Base-by-base conservation (phyloP, 2,797 vertebrate species). In the Allobates femoralis region DNA sequence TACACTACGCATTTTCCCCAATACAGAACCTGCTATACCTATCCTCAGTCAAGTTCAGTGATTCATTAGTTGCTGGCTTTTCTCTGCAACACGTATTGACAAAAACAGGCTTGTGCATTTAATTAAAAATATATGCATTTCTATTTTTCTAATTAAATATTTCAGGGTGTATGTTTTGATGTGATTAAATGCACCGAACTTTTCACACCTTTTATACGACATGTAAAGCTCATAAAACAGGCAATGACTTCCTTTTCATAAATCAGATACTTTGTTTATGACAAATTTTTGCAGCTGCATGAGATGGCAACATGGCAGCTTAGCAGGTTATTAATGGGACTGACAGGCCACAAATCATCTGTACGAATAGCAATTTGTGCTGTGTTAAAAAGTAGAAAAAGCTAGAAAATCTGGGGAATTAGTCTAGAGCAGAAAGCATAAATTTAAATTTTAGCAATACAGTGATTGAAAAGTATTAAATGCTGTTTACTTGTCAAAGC, bases 281-380 rank as follows among this genome's bases (percentile, higher is more conserved):
- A 94, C 92, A 94, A 93, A 94, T 94, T 51, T 85, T 91, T 90
- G 91, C 90, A 90, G 89, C 91, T 91, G 92, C 90, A 90, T 90
- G 92, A 92, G 94, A 91, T 93, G 93, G 93, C 93, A 94, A 91
- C 46, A 90, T 93, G 94, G 92, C 93, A 94, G 90, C 90, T 90
- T 83, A 76, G 90, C 85, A 85, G 88, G 92, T 93, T 92, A 92
- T 94, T 93, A 93, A 93, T 92, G 92, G 92, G 89, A 91, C 87
- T 90, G 93, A 93, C 94, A 94, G 90, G 91, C 93, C 90, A 93
- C 93, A 94, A 94, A 93, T 94, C 94, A 84, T 90, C 90, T 90
- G 88, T 90, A 89, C 83, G 92, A 93, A 92, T 89, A 89, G 91
- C 91, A 91, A 91, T 92, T 91, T 93, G 91, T 91, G 90, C 90